Evolutionary conservation across 2,888 invertebrate species (phyloP), one percentile per base, ranked within the genome.

Genomic region (Spilosoma lubricipeda): DNA sequence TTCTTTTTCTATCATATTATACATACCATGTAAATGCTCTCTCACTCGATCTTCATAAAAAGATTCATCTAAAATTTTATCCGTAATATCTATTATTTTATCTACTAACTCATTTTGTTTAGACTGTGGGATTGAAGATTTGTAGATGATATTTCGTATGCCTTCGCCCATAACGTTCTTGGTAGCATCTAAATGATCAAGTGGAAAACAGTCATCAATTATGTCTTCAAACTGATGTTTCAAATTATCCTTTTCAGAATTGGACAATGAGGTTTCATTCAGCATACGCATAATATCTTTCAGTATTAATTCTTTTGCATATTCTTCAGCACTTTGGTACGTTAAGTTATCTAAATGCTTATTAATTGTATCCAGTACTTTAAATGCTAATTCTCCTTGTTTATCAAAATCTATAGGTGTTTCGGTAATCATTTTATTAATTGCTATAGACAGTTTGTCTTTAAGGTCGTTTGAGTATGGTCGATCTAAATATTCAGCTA

Each of bases 1-100:
- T n/a, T 59, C 30, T 18, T 74, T 73, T 66, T 83, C 77, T 66
- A 80, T 79, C 39, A 64, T 71, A 52, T 67, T 27, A 18, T 42
- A 56, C 42, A 64, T 70, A 3, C 59, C 39, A 5, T 42, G 36
- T 65, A 72, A 27, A 52, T 72, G 56, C 5, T 63, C 30, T 8
- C 66, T 70, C 56, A 63, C 27, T 23, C 68, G 18, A 13, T 76
- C 70, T 23, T 69, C 67, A n/a, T 67, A 70, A 67, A 66, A 72
- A 15, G 66, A 56, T 33, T 64, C 72, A 42, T 77, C 73, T 45
- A 75, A 63, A 48, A 75, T 72, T n/a, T 75, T 72, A 63, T 59
- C 39, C 30, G 36, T 39, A 39, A 66, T 67, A 11, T 52, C 56
- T 1, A 30, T 30, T 27, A 59, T 67, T 65, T 36, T 67, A 4